A percentile compares a stretch with the other conserved stretches of the same genome.
Conservation (phyloP, 2,113 vertebrate genomes). For the Taurulus bubalis region DNA sequence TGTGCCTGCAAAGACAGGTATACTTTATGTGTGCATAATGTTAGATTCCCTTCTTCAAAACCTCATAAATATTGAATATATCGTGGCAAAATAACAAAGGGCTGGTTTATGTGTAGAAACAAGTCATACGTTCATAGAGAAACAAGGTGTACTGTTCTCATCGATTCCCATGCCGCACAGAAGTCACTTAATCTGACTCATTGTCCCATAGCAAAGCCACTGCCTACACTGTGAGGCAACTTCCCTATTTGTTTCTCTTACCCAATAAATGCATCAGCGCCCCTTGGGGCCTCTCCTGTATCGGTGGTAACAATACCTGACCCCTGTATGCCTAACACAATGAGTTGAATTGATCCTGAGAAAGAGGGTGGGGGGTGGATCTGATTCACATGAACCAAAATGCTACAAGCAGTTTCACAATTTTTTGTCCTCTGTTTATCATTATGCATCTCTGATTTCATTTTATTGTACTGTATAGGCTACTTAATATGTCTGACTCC, state of each 20-base stretch:
- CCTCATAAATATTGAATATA: slow-evolving; percentile 8
- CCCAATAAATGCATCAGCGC: slow-evolving; percentile 20
- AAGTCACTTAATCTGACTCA: slow-evolving; percentile 66
- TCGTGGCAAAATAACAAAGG: not conserved
- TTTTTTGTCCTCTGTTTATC: not conserved
- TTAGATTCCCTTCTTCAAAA: not conserved
- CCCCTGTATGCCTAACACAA: slow-evolving; percentile 56
- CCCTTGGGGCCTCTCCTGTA: slow-evolving; percentile 34
- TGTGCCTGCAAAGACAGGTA: slow-evolving; percentile 90
- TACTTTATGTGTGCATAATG: not conserved
- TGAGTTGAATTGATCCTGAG: slow-evolving; percentile 46
- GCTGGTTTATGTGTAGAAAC: slow-evolving; percentile 35
- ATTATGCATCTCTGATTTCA: not conserved
- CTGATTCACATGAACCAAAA: slow-evolving; percentile 28
- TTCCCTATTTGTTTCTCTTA: slow-evolving; percentile 9
- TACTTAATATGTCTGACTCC: not conserved
- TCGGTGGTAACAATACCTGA: slow-evolving; percentile 59
- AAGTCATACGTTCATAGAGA: slow-evolving; percentile 37
- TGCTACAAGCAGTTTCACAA: not conserved
- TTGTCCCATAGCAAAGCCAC: slow-evolving; percentile 48
- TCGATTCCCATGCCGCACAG: slow-evolving; percentile 18
- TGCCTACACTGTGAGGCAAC: not conserved
- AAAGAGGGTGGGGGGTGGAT: slow-evolving; percentile 33
- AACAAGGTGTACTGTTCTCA: slow-evolving; percentile 52
- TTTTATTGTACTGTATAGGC: not conserved